phyloP scores from a whole-genome alignment of 2,888 invertebrate genomes.

The Phengaris arion region DNA sequence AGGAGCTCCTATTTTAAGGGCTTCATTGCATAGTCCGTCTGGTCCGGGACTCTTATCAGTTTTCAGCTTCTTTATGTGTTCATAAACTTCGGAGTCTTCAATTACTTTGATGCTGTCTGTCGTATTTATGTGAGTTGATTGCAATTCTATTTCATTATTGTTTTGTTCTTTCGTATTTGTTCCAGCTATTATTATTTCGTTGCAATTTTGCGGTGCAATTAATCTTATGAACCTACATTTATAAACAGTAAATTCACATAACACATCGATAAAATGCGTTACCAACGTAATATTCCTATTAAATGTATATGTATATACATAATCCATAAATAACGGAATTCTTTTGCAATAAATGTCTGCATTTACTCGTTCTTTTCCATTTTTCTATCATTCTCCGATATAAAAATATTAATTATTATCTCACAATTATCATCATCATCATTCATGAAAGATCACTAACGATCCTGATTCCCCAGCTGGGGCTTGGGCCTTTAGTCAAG shows the following conservation, averaged over 20 bases:
- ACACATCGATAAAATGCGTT: not conserved
- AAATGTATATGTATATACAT: no score
- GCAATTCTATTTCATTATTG: not conserved
- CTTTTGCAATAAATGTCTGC: not conserved
- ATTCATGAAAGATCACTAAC: no score
- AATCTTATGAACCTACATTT: not conserved
- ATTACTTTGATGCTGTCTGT: no score
- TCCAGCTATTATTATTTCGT: no score
- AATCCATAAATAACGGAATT: not conserved
- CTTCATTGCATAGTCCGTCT: conserved; percentile 37
- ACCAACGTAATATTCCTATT: not conserved
- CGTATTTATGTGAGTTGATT: no score
- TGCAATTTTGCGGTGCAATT: no score
- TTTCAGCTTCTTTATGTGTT: no score
- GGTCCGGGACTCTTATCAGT: conserved; percentile 36
- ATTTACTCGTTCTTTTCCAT: not conserved
- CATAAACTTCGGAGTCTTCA: conserved; percentile 24
- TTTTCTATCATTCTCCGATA: not conserved
- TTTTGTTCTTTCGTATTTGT: no score
- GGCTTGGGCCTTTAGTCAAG: no score
- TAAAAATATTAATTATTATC: not conserved
- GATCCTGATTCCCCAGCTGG: no score
- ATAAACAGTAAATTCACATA: not conserved
- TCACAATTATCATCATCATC: no score
- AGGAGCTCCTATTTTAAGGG: conserved; percentile 34